A percentile compares a stretch with the other conserved stretches of the same genome.
Conservation (phyloP, 1,140 invertebrate genomes). For the Stenopsyche tienmushanensis region DNA sequence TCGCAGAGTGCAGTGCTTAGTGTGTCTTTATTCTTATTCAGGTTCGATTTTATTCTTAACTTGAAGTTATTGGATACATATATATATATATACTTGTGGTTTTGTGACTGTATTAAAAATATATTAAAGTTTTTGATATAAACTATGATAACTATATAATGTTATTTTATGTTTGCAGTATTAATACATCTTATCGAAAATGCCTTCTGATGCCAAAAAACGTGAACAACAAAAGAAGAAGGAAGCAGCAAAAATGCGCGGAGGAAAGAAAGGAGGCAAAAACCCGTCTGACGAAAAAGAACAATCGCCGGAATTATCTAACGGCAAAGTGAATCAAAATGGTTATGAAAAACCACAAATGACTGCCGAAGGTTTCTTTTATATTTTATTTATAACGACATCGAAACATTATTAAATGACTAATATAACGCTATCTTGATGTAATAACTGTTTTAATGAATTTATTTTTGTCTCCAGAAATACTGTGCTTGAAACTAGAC, state of each 20-base stretch:
- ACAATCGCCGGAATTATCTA: conserved; percentile 8
- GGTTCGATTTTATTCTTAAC: too few species aligned
- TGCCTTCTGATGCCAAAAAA: conserved; percentile 98
- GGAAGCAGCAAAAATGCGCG: conserved; percentile 82
- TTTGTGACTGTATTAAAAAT: too few species aligned
- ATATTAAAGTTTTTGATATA: too few species aligned
- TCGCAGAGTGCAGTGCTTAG: too few species aligned
- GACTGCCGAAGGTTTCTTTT: conserved; percentile 56
- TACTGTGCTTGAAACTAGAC: conserved; percentile 84
- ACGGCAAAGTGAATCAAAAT: not conserved
- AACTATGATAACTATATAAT: too few species aligned
- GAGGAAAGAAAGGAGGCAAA: conserved; percentile 65
- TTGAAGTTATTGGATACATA: too few species aligned
- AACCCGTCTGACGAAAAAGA: conserved; percentile 45
- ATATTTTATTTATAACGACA: conserved; percentile 18
- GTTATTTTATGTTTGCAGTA: too few species aligned
- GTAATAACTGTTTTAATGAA: conserved; percentile 16
- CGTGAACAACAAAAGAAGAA: conserved; percentile 96
- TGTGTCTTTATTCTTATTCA: too few species aligned
- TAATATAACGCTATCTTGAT: not conserved
- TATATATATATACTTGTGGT: too few species aligned
- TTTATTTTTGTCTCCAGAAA: conserved; percentile 60
- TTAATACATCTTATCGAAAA: too few species aligned
- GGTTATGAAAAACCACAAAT: conserved; percentile 48
- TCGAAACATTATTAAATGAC: too few species aligned